Base-by-base conservation (phyloP, 2,797 vertebrate species). In the Tauraco hartlaubi region DNA sequence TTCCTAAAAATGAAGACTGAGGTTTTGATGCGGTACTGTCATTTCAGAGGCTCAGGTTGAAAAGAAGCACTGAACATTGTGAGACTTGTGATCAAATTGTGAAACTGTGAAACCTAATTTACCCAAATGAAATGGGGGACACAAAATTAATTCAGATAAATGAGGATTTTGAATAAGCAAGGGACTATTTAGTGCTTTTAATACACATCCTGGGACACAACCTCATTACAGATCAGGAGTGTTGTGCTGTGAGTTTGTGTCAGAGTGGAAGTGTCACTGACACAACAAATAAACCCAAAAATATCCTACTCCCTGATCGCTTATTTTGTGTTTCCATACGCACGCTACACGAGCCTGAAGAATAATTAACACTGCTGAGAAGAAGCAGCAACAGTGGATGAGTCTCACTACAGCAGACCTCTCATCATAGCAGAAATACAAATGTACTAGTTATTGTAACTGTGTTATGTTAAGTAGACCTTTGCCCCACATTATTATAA, bases 121-220 rank as follows among this genome's bases (percentile, higher is more conserved):
- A 92, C 90, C 92, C 95, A 89, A 90, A 94, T 96, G 96, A 97
- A 97, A 94, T 94, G 79, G 92, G 92, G 89, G 91, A 95, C 88
- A 93, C 90, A 92, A 96, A 96, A 97, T 95, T 96, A 96, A 97
- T 97, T 97, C 95, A 97, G 95, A 96, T 94, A 97, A 96, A 92
- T 77, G 85, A 96, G 92, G 94, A 92, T 92, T 95, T 69, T 86
- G 79, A 95, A 96, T 94, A 93, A 96, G 79, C 86, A 96, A 73
- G 96, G 96, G 94, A 97, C 85, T 93, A 76, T 96, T 97, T 94
- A 96, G 79, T 95, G 87, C 91, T 92, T 95, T 96, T 95, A 95
- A 96, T 85, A 94, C 71, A 95, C 86, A 81, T 90, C 91, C 79
- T 92, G 95, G 96, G 91, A 95, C 87, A 92, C 93, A 92, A 94